These are phyloP conservation scores for Acrobasis consociella DNA, from an alignment of 2,888 invertebrate genomes.

Conservation along the genomic window DNA sequence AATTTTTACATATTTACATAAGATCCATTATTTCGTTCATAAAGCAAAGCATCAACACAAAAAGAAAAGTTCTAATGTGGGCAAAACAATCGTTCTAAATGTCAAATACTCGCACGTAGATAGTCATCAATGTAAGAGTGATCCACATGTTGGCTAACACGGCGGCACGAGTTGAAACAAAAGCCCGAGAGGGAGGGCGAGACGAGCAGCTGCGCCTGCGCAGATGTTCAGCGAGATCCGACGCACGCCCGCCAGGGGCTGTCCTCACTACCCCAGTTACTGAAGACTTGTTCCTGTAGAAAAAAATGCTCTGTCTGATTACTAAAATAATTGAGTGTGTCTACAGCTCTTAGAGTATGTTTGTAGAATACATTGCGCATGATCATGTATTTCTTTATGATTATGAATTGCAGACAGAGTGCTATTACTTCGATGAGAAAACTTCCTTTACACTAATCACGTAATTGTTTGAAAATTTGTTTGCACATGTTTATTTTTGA, in stretches of 20 bases:
- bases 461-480: too few species aligned
- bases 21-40: background rate
- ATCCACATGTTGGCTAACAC: slow-evolving; percentile 16
- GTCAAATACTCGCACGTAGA: background rate
- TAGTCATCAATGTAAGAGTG: background rate
- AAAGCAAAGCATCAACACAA: background rate
- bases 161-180: slow-evolving; percentile 47
- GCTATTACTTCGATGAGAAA: too few species aligned
- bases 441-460: too few species aligned
- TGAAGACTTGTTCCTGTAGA: background rate
- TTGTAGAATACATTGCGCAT: too few species aligned
- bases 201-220: slow-evolving; percentile 56
- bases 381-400: too few species aligned
- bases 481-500: too few species aligned
- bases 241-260: slow-evolving; percentile 31
- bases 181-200: slow-evolving; percentile 47
- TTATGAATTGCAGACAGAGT: too few species aligned
- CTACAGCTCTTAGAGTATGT: background rate
- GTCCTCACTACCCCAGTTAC: slow-evolving; percentile 9
- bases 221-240: slow-evolving; percentile 53
- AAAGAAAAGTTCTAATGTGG: background rate
- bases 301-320: background rate
- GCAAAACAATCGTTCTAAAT: background rate
- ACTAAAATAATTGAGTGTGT: background rate
- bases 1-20: background rate